These are phyloP conservation scores for Euschistus heros DNA, from an alignment of 1,140 invertebrate genomes.

Conservation along the genomic window DNA sequence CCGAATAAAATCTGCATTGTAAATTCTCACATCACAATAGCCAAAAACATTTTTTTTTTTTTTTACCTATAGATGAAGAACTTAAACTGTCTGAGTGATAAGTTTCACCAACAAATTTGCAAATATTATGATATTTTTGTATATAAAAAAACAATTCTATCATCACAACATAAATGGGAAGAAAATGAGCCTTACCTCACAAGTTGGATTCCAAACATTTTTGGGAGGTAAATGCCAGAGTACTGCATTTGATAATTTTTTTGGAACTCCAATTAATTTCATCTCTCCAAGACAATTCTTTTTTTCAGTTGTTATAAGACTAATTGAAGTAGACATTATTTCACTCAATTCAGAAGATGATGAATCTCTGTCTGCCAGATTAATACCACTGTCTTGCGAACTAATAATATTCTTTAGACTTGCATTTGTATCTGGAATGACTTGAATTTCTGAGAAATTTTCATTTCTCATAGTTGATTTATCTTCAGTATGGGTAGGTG, in stretches of 20 bases:
- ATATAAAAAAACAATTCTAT: background rate
- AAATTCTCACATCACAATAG: too few relatives aligned
- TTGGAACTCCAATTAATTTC: background rate
- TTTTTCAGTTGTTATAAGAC: background rate
- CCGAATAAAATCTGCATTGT: too few relatives aligned
- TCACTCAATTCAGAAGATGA: conserved; percentile 22
- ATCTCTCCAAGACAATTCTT: background rate
- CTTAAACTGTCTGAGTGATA: too few relatives aligned
- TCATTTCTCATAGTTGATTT: background rate
- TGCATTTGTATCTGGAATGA: too few relatives aligned
- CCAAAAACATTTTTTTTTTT: too few relatives aligned
- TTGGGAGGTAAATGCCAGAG: conserved; percentile 70
- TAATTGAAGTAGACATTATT: conserved; percentile 28
- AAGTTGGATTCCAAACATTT: conserved; percentile 64
- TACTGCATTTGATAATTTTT: conserved; percentile 17
- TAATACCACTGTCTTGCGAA: conserved; percentile 66
- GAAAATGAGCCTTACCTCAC: conserved; percentile 45
- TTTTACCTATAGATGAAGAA: too few relatives aligned
- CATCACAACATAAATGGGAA: too few relatives aligned
- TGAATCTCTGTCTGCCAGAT: conserved; percentile 53
- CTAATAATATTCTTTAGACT: conserved; percentile 44
- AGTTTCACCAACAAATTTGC: too few relatives aligned
- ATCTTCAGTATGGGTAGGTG: background rate
- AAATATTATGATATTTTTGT: too few relatives aligned
- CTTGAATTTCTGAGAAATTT: too few relatives aligned